phyloP scores from a whole-genome alignment of 2,797 vertebrate genomes.

The Neopelma chrysocephalum region DNA sequence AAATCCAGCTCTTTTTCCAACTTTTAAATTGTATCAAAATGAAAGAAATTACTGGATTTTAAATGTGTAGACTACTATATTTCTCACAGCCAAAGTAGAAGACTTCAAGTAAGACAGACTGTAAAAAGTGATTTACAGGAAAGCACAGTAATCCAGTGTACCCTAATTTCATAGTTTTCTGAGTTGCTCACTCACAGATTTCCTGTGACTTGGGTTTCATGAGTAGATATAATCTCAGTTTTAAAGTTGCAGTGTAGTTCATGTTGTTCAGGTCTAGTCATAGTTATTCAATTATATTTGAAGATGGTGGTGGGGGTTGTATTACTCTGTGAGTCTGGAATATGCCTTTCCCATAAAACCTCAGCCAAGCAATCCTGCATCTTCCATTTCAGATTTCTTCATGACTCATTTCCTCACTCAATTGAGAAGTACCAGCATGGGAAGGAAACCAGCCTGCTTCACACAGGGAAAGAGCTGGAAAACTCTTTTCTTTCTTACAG shows the following conservation, averaged over 20 bases:
- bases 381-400: background rate
- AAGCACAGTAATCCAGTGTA: background rate
- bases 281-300: background rate
- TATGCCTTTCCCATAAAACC: background rate
- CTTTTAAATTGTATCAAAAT: background rate
- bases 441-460: background rate
- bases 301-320: background rate
- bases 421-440: background rate
- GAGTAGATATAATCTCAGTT: background rate
- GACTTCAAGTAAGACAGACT: background rate
- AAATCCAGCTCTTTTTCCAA: background rate
- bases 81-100: background rate
- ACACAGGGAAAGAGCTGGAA: background rate
- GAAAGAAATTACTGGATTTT: background rate
- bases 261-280: background rate
- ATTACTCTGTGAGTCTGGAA: background rate
- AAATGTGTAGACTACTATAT: background rate
- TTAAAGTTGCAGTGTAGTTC: background rate
- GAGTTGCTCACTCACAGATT: background rate
- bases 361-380: background rate
- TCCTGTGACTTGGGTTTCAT: background rate
- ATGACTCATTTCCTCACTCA: background rate
- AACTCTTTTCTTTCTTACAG: background rate
- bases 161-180: background rate
- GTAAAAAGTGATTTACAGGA: background rate